phyloP scores from a whole-genome alignment of 2,113 vertebrate genomes.

The Atrichornis clamosus region DNA sequence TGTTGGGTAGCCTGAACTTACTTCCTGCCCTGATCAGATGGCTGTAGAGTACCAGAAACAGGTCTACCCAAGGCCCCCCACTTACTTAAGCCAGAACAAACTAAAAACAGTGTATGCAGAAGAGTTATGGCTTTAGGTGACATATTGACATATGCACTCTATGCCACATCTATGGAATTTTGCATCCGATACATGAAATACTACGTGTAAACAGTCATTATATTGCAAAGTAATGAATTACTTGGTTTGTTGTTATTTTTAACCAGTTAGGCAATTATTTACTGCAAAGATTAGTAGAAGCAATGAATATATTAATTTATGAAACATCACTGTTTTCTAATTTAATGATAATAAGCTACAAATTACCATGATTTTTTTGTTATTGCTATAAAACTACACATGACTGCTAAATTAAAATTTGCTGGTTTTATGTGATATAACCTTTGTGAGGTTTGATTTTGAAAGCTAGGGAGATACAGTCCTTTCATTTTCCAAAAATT shows the following conservation, averaged over 20 bases:
- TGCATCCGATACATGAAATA: not conserved
- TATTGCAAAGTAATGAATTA: not conserved
- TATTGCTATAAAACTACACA: not conserved
- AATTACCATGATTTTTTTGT: not conserved
- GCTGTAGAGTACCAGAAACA: not conserved
- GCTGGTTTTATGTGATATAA: not conserved
- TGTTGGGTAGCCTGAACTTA: not conserved
- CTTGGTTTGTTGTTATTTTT: not conserved
- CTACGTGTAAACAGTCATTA: not conserved
- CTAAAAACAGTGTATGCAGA: not conserved
- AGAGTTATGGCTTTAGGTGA: not conserved
- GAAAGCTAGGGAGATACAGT: not conserved
- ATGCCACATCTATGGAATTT: not conserved
- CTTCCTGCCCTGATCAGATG: not conserved
- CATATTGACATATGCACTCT: not conserved
- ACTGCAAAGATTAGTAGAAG: not conserved
- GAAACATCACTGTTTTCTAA: not conserved
- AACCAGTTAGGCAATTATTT: not conserved
- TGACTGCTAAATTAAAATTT: not conserved
- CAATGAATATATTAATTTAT: not conserved
- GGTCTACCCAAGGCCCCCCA: not conserved
- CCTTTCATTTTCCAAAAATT: not conserved
- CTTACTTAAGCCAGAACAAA: not conserved
- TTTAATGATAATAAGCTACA: not conserved
- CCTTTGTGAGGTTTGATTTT: not conserved